Conservation (phyloP, 2,113 vertebrate species). For the Pedionomus torquatus region DNA sequence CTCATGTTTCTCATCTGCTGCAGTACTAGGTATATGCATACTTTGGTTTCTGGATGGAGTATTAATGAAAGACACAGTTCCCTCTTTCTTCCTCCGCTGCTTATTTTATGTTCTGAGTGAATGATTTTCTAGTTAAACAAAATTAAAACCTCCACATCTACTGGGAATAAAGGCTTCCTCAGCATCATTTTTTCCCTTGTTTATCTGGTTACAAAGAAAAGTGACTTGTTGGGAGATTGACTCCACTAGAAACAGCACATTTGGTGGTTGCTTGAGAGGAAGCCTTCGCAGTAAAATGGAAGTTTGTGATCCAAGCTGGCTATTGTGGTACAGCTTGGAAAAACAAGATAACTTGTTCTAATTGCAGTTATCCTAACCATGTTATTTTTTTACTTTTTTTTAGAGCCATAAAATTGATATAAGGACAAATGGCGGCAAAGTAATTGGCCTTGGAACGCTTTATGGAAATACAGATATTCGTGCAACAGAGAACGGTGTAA, state of each 20-base stretch:
- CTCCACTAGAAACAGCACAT: not conserved
- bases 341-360: not conserved
- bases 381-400: conserved; percentile 1
- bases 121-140: not conserved
- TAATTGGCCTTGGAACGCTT: conserved; percentile 87
- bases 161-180: not conserved
- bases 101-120: not conserved
- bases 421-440: conserved; percentile 82
- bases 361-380: not conserved
- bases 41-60: not conserved
- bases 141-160: not conserved
- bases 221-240: not conserved
- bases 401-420: conserved; percentile 87
- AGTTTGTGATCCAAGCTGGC: not conserved
- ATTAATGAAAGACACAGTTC: not conserved
- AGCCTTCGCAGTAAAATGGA: not conserved
- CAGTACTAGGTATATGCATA: not conserved
- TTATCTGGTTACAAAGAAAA: not conserved
- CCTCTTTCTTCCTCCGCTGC: not conserved
- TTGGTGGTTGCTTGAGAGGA: not conserved
- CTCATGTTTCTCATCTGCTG: not conserved
- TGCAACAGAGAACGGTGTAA: conserved; percentile 85
- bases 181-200: not conserved
- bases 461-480: conserved; percentile 88
- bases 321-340: not conserved